Evolutionary conservation across 2,113 vertebrate genomes (phyloP).

Genomic region (Vulpes vulpes): DNA sequence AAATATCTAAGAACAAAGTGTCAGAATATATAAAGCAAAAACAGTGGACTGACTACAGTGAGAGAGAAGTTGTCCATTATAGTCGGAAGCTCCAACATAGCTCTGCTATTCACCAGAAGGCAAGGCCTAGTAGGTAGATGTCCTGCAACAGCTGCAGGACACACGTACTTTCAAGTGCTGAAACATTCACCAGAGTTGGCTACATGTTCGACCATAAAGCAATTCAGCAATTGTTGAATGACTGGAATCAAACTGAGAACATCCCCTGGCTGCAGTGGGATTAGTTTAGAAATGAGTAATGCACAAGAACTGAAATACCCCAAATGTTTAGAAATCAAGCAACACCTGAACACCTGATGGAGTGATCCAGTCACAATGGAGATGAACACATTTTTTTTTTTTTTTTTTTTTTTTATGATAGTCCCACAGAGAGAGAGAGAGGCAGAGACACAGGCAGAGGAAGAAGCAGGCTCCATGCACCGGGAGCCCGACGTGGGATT

Average conservation of each 20-base stretch:
- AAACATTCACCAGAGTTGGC: background rate
- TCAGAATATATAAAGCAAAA: background rate
- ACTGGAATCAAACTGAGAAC: background rate
- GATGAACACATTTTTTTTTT: background rate
- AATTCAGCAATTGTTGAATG: background rate
- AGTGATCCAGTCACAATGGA: background rate
- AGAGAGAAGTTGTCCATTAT: background rate
- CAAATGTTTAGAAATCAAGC: background rate
- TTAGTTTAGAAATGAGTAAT: background rate
- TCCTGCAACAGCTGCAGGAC: background rate
- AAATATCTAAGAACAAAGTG: background rate
- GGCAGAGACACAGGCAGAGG: too few relatives aligned
- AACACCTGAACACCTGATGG: background rate
- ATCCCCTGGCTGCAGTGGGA: background rate
- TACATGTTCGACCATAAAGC: background rate
- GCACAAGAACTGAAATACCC: background rate
- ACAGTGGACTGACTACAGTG: background rate
- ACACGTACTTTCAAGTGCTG: background rate
- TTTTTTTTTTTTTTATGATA: too few relatives aligned
- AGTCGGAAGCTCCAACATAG: background rate
- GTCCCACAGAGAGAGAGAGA: too few relatives aligned
- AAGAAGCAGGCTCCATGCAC: too few relatives aligned
- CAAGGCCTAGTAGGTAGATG: background rate
- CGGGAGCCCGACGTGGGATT: too few relatives aligned
- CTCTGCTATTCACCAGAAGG: background rate